Evolutionary conservation across 2,797 vertebrate species (phyloP), one percentile per base, ranked within the genome.

Genomic region (Lithobates pipiens): DNA sequence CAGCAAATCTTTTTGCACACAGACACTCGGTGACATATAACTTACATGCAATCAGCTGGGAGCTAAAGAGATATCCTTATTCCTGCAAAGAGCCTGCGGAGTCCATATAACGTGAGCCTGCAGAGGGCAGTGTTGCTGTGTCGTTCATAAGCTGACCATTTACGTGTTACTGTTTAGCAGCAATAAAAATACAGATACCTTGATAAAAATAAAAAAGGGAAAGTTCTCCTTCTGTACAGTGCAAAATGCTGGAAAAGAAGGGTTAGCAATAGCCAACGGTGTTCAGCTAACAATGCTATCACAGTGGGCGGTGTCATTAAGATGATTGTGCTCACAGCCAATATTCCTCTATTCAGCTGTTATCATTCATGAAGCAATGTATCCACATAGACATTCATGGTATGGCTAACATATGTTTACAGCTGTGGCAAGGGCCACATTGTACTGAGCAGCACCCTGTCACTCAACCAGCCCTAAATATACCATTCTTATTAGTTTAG

Each of bases 101-200:
- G 50, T n/a, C 86, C 71, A 44, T 4, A n/a, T 21, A 50, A 3
- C 0, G 0, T 18, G 44, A 88, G 85, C 88, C 93, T 92, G 92
- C 77, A 94, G 94, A 93, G 91, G 93, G 93, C 94, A 95, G 91
- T 91, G 87, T 91, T 90, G 91, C 65, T 86, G 76, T 50, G 50
- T 61, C 21, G 82, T 91, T 86, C 34, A 73, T 46, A 25, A 82
- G 10, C 44, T 27, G 46, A 18, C 70, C 70, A 77, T 73, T 71
- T 61, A 42, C 10, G 21, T 16, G 29, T 63, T 42, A 63, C 34
- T 70, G 34, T 29, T 29, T 44, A 61, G 44, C 8, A 27, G 42
- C 13, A 34, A 18, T 36, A 63, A 77, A 70, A 77, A 84, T 72
- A 77, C n/a, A 34, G 32, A 70, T 71, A 68, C 78, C 36, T 71